phyloP scores from a whole-genome alignment of 2,888 invertebrate species.

The Noctua janthe region DNA sequence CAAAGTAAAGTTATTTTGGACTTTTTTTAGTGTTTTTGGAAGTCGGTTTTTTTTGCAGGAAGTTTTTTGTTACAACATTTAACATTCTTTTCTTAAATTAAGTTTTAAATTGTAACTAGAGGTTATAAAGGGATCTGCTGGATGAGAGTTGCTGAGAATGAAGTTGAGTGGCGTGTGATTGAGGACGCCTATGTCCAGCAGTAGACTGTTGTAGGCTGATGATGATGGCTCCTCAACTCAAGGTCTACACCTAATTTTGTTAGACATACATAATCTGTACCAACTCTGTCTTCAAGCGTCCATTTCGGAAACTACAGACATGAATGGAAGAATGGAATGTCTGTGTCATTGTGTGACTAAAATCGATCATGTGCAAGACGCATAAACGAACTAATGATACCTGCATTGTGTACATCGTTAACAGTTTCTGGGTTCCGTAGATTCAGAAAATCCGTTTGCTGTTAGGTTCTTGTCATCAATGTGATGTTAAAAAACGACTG shows the following conservation, averaged over 20 bases:
- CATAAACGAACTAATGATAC: slow-evolving; percentile 8
- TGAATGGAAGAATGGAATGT: neutral
- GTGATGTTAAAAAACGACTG: neutral
- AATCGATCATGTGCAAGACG: slow-evolving; percentile 9
- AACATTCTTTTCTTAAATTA: no score
- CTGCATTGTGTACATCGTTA: neutral
- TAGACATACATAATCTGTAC: neutral
- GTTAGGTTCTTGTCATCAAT: neutral
- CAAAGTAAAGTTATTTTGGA: no score
- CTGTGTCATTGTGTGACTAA: neutral
- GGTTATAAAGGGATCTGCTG: no score
- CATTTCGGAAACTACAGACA: neutral
- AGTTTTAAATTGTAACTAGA: no score
- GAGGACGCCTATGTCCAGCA: no score
- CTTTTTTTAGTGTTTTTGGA: no score
- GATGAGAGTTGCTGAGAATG: no score
- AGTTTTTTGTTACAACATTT: no score
- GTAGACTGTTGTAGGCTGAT: no score
- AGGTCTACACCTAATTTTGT: neutral
- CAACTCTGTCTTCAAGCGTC: neutral
- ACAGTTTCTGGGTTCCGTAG: neutral
- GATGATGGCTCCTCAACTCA: no score
- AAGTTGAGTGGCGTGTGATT: no score
- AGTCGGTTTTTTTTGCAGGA: no score
- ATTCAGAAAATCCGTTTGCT: neutral